Base-by-base conservation (phyloP, 2,113 vertebrate genomes). In the Xiphias gladius region DNA sequence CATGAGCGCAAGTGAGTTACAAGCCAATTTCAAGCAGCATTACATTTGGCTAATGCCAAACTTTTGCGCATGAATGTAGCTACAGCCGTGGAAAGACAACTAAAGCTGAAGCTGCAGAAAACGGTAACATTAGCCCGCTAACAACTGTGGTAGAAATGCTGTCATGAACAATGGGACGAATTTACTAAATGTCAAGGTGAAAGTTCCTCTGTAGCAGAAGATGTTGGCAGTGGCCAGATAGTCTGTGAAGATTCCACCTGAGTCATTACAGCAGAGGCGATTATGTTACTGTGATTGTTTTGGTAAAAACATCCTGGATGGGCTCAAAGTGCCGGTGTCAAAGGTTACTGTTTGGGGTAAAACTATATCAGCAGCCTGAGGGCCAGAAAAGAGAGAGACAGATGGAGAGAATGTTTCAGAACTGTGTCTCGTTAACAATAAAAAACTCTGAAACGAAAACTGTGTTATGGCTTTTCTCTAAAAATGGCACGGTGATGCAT, bases 261-360 rank as follows among this genome's bases (percentile, higher is more conserved):
- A 4, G 26, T 37, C 72, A 50, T 64, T 24, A 16, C 26, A 43
- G 37, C 68, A 0, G 13, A 54, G 39, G 70, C 1, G 88, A 85
- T 92, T 79, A 12, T 74, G 83, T 86, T 86, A 73, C 86, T 37
- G 61, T 43, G 64, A 37, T 26, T 91, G 91, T 93, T 90, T 87
- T 86, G 86, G 83, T 75, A 22, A 84, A 91, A 93, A 93, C 88
- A 93, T 85, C 87, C 85, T 70, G 79, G 48, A 85, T 82, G 85
- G 72, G 64, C 59, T 58, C 37, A 62, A 54, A 85, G 54, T 22
- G 58, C 43, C 1, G 7, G 43, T 7, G 89, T 86, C 85, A 90
- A 52, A 81, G 85, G 85, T 85, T 28, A 59, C 35, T 58, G 81
- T 84, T 84, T 84, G 19, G 79, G 67, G 88, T 89, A 76, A 86